Conservation (phyloP, 2,113 vertebrate genomes). For the Sterna hirundo region DNA sequence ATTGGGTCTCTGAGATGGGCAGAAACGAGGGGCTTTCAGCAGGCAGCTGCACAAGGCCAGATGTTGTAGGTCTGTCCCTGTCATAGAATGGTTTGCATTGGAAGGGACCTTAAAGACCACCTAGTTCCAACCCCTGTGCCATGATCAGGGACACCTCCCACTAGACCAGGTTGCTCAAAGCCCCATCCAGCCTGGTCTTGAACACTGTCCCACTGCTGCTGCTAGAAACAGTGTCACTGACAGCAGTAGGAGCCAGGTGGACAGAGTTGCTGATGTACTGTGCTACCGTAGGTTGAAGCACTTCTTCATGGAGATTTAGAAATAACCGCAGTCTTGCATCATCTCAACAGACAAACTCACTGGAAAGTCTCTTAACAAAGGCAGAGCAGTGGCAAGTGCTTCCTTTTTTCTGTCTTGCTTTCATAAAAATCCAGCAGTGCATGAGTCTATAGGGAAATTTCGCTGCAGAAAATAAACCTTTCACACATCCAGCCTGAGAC, state of each 20-base stretch:
- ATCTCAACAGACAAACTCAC: not conserved
- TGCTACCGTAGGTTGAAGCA: not conserved
- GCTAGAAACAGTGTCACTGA: rapidly evolving
- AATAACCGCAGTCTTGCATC: not conserved
- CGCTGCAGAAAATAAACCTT: not conserved
- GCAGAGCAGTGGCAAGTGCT: not conserved
- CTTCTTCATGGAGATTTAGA: not conserved
- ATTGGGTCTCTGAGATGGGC: not conserved
- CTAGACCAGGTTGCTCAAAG: no score
- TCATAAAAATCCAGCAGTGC: not conserved
- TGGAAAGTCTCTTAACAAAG: not conserved
- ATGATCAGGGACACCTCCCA: no score
- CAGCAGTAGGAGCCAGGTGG: not conserved
- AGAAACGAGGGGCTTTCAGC: not conserved
- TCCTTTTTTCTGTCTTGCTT: not conserved
- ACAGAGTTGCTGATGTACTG: not conserved
- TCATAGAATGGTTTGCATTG: no score
- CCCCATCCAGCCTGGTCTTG: no score
- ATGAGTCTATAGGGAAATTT: not conserved
- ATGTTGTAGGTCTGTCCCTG: not conserved
- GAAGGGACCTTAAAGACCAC: no score
- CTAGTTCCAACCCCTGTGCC: no score
- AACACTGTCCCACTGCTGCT: not conserved
- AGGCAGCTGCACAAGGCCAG: not conserved
- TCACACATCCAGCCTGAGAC: not conserved